Evolutionary conservation across 2,797 vertebrate species (phyloP), one percentile per base, ranked within the genome.

Genomic region (Coendou prehensilis): DNA sequence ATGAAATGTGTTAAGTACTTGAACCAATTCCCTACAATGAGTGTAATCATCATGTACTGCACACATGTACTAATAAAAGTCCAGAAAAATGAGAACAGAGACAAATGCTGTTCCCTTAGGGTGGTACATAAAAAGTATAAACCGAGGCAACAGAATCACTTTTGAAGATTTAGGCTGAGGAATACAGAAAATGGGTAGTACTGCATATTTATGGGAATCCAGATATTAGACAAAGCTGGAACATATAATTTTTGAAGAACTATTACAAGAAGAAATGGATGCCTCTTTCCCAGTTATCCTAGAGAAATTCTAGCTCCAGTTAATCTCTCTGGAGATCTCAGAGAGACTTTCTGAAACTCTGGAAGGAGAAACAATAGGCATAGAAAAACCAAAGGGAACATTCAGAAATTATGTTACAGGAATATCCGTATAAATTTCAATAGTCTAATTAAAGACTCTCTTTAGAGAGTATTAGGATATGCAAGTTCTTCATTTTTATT

Each of bases 401-500:
- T 67, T 89, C 64, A 41, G 54, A 80, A 93, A 69, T 79, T 17
- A 22, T 47, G 20, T n/a, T n/a, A 50, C 33, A 76, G 64, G 54
- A 89, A 52, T 20, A 45, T 13, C 28, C 22, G 50, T n/a, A 33
- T 23, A 69, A 50, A 59, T 52, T 75, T 89, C 26, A 88, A 73
- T 30, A 6, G 23, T 28, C 28, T 23, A 81, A 37, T 57, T 91
- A 30, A 86, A 82, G 23, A 57, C 45, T 9, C 17, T 93, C 41
- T 61, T 69, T 54, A 52, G 22, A 23, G 18, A 20, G 15, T 22
- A 20, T 11, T 23, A 7, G 14, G 9, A 18, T 64, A 28, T 4
- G n/a, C 6, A 79, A 93, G 17, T 23, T 64, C 37, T 59, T 90
- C 50, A 59, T 85, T 87, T 89, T 95, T 88, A 80, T 54, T 63